Evolutionary conservation across 2,888 invertebrate genomes (phyloP).

Genomic region (Endotricha flammealis): DNA sequence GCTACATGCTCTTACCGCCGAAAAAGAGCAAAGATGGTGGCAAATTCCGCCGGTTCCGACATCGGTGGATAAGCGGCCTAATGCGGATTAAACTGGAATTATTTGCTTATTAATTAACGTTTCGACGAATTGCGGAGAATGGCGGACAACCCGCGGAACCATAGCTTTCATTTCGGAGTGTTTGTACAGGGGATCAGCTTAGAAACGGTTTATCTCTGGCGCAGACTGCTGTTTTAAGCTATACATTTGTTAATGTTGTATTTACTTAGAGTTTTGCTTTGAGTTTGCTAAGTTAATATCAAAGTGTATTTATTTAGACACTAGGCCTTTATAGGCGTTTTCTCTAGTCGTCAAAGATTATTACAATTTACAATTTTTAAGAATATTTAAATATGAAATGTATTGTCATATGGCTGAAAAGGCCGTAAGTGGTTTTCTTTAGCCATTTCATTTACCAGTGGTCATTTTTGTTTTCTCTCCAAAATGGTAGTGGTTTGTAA

Average conservation of each 20-base stretch:
- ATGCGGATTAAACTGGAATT: slow-evolving; percentile 22
- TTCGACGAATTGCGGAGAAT: slow-evolving; percentile 11
- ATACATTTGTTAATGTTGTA: background rate
- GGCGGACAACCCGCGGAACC: slow-evolving; percentile 8
- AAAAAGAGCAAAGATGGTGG: slow-evolving; percentile 5
- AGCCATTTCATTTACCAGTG: too few relatives aligned
- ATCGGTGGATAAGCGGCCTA: slow-evolving; percentile 21
- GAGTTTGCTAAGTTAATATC: too few relatives aligned
- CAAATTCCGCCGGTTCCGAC: background rate
- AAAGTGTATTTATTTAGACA: too few relatives aligned
- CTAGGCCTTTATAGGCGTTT: too few relatives aligned
- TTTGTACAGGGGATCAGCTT: background rate
- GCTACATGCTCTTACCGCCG: background rate
- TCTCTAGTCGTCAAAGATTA: too few relatives aligned
- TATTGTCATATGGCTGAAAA: too few relatives aligned
- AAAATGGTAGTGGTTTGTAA: too few relatives aligned
- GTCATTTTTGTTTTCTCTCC: too few relatives aligned
- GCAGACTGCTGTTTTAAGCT: background rate
- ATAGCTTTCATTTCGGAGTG: slow-evolving; percentile 3
- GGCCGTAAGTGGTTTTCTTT: too few relatives aligned
- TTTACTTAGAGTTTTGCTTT: too few relatives aligned
- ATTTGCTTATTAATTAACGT: slow-evolving; percentile 34
- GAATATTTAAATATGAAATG: too few relatives aligned
- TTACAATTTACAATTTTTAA: too few relatives aligned
- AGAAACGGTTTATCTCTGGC: background rate